Evolutionary conservation across 2,113 vertebrate genomes (phyloP), one percentile per base, ranked within the genome.

Genomic region (Zingel zingel): DNA sequence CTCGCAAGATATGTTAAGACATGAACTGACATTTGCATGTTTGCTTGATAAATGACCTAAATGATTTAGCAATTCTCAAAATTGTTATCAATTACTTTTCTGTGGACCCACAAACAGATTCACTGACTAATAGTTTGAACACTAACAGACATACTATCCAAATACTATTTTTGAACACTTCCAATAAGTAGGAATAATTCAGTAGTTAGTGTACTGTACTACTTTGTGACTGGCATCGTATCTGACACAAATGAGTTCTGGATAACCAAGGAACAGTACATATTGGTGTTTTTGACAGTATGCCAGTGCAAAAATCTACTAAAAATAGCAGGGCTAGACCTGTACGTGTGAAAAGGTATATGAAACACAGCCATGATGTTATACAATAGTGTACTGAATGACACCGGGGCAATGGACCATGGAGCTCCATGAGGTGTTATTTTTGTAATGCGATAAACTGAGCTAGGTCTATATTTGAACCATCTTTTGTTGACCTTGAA

Each of bases 311-410:
- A 69, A 77, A 47, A 79, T 58, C 30, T 69, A 39, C 83, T 79
- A 76, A 88, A 74, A 91, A 91, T 88, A 91, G 83, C 73, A 25
- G 4, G 39, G 73, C 79, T 70, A 43, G 76, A 72, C 67, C 70
- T 89, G 77, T 23, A 81, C 36, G 85, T 87, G 87, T 73, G 84
- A 78, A 79, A 74, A 84, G 65, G 48, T 54, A 83, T 84, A 68
- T 83, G 85, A 88, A 87, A 72, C 47, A 30, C 51, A 69, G 76
- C 70, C 66, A 78, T 67, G 68, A 30, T 71, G 71, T 83, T 70
- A 78, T n/a, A 77, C 57, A 84, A 82, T 33, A 18, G 23, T 15
- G 48, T 25, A 15, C 54, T 56, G 75, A 85, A 59, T 72, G 62
- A 83, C 77, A 77, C 16, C 19, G 30, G 72, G 82, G 76, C 59